Evolutionary conservation across 2,797 vertebrate genomes (phyloP).

Genomic region (Tenualosa thibaudeaui): DNA sequence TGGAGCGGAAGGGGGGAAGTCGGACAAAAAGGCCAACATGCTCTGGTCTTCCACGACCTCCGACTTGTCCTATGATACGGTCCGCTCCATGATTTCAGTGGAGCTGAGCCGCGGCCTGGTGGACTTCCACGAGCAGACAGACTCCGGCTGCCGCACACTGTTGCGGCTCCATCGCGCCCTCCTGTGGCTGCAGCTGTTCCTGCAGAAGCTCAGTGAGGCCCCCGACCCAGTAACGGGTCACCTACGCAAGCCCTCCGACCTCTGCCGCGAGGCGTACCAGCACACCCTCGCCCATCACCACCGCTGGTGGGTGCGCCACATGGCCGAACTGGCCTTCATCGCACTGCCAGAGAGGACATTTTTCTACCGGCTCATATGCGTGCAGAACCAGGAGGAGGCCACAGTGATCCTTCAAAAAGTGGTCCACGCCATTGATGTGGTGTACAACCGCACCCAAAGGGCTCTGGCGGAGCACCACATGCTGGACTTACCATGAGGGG

Average conservation of each 20-base stretch:
- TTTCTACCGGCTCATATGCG: slow-evolving; percentile 77
- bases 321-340: slow-evolving; percentile 80
- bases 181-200: slow-evolving; percentile 84
- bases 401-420: slow-evolving; percentile 64
- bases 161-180: slow-evolving; percentile 84
- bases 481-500: slow-evolving; percentile 75
- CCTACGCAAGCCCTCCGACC: slow-evolving; percentile 67
- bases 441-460: slow-evolving; percentile 79
- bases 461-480: slow-evolving; percentile 73
- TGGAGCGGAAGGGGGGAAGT: neutral
- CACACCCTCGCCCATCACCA: slow-evolving; percentile 77
- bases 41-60: neutral
- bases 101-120: slow-evolving; percentile 74
- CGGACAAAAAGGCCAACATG: neutral
- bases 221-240: slow-evolving; percentile 45
- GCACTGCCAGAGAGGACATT: slow-evolving; percentile 78
- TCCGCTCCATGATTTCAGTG: slow-evolving; percentile 76
- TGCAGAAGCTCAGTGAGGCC: slow-evolving; percentile 73
- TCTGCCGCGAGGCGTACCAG: slow-evolving; percentile 82
- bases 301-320: slow-evolving; percentile 79
- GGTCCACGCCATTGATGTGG: slow-evolving; percentile 66
- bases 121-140: slow-evolving; percentile 64
- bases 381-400: slow-evolving; percentile 67
- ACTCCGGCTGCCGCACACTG: slow-evolving; percentile 80
- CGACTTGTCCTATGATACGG: slow-evolving; percentile 67